phyloP scores from a whole-genome alignment of 2,888 invertebrate species.

The Lasioglossum oenotherae region DNA sequence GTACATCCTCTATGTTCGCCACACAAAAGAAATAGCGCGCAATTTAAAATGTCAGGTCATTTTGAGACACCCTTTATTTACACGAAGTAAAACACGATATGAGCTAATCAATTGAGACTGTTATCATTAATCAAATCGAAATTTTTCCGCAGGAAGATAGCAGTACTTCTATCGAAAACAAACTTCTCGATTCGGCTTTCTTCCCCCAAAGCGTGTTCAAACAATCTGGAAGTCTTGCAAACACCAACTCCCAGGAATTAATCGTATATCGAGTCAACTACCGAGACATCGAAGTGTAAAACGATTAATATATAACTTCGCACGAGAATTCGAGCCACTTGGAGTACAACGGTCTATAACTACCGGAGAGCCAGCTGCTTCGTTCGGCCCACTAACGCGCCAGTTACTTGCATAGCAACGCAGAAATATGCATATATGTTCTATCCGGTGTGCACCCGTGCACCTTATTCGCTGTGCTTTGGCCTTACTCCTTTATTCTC shows the following conservation, averaged over 20 bases:
- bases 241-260: not conserved
- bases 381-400: slow-evolving; percentile 1
- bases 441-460: not conserved
- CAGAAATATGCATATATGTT: slow-evolving; percentile 20
- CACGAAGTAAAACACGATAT: too few relatives aligned
- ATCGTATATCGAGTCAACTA: slow-evolving; percentile 1
- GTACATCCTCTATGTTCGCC: too few relatives aligned
- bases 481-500: not conserved
- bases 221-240: not conserved
- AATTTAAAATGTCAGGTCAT: too few relatives aligned
- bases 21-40: too few relatives aligned
- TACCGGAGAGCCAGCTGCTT: slow-evolving; percentile 4
- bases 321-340: not conserved
- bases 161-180: not conserved
- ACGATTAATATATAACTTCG: slow-evolving; percentile 10
- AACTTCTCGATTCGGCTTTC: not conserved
- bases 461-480: not conserved
- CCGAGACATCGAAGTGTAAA: not conserved
- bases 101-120: too few relatives aligned
- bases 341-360: slow-evolving; percentile 1
- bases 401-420: slow-evolving; percentile 6
- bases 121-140: not conserved
- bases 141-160: not conserved
- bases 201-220: not conserved
- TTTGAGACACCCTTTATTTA: too few relatives aligned